phyloP scores from a whole-genome alignment of 2,797 vertebrate species.

The Gallirallus australis region DNA sequence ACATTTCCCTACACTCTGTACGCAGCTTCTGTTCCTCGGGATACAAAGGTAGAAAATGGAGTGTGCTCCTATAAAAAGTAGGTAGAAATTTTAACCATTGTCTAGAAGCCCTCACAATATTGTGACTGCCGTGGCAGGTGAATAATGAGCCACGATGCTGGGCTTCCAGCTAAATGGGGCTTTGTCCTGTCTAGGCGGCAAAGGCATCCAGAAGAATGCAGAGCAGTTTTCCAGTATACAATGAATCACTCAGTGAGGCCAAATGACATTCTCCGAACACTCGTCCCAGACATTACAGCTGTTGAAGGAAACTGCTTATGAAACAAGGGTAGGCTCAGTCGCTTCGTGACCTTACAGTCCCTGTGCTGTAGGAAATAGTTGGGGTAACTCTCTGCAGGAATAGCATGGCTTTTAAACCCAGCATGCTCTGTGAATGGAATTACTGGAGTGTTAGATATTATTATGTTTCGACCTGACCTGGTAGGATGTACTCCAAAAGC shows the following conservation, averaged over 20 bases:
- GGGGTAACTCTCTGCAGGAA: constrained; percentile 20
- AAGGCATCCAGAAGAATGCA: constrained; percentile 66
- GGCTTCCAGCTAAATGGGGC: constrained; percentile 52
- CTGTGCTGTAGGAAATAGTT: constrained; percentile 45
- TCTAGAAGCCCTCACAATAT: constrained; percentile 23
- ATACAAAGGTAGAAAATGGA: constrained; percentile 9
- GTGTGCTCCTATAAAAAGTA: neutral
- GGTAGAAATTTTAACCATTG: constrained; percentile 35
- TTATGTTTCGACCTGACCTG: neutral
- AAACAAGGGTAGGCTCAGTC: constrained; percentile 62
- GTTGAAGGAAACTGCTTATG: constrained; percentile 63
- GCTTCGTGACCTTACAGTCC: constrained; percentile 51
- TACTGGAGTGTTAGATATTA: neutral
- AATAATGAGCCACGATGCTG: constrained; percentile 54
- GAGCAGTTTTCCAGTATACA: constrained; percentile 68
- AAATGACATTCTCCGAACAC: constrained; percentile 33
- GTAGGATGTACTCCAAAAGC: neutral
- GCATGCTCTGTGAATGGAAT: constrained; percentile 20
- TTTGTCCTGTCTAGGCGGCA: constrained; percentile 57
- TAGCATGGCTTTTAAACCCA: constrained; percentile 32
- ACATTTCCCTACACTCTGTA: neutral
- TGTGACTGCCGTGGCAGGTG: constrained; percentile 54
- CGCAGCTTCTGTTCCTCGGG: neutral
- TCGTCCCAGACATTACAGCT: constrained; percentile 70
- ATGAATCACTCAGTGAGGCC: constrained; percentile 74